Percentiles rank a stretch among this genome's conserved stretches.
Evolutionary conservation across 2,797 vertebrate genomes (phyloP).

Genomic region (Lateolabrax maculatus): DNA sequence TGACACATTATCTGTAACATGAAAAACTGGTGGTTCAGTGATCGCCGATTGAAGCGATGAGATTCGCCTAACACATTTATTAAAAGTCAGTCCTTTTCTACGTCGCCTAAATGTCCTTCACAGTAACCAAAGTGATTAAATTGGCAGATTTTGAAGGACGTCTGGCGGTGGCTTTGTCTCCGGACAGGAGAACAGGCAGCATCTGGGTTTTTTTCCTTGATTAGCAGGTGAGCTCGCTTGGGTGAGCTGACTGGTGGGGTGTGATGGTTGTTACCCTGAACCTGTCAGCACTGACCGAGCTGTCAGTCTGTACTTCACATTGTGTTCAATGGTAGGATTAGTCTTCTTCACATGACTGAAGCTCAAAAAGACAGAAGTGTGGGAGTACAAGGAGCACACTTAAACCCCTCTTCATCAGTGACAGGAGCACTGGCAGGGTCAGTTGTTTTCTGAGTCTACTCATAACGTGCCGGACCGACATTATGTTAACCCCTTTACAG

Average conservation of each 20-base stretch:
- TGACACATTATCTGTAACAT: background rate
- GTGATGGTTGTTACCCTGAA: background rate
- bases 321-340: background rate
- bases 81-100: rapidly evolving
- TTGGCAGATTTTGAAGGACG: background rate
- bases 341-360: background rate
- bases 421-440: background rate
- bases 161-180: background rate
- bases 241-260: conserved; percentile 1
- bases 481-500: conserved; percentile 18
- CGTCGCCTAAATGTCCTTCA: background rate
- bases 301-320: background rate
- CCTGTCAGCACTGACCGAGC: background rate
- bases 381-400: background rate
- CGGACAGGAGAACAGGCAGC: background rate
- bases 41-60: background rate
- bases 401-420: background rate
- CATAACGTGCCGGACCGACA: background rate
- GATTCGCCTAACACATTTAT: background rate
- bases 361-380: background rate
- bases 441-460: background rate
- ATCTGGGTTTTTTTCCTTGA: background rate
- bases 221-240: conserved; percentile 16
- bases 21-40: background rate
- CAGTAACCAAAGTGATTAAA: rapidly evolving